phyloP scores from a whole-genome alignment of 2,113 vertebrate genomes.

The Leucoraja erinaceus region DNA sequence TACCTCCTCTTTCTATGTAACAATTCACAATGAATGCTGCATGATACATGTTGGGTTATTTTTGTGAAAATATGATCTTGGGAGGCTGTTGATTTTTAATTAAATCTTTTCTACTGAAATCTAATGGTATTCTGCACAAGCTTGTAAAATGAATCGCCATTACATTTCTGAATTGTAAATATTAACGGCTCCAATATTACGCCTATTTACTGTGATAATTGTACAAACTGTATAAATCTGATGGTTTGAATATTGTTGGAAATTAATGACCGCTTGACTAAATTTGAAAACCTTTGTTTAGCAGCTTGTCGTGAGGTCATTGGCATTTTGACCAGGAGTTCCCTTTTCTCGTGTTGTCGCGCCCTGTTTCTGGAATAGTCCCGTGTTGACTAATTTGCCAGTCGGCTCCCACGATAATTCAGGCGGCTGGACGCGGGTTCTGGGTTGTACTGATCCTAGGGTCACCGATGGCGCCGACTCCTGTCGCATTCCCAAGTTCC shows the following conservation, averaged over 20 bases:
- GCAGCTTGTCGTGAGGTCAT: slow-evolving; percentile 35
- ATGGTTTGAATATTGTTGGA: slow-evolving; percentile 33
- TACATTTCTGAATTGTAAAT: slow-evolving; percentile 31
- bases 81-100: background rate
- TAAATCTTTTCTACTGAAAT: background rate
- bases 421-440: slow-evolving; percentile 36
- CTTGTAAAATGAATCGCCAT: background rate
- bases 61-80: slow-evolving; percentile 32
- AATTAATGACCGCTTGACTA: slow-evolving; percentile 29
- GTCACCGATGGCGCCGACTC: slow-evolving; percentile 31
- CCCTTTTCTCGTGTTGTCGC: slow-evolving; percentile 37
- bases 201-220: slow-evolving; percentile 1
- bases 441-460: slow-evolving; percentile 37
- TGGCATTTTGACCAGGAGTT: slow-evolving; percentile 35
- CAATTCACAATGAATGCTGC: background rate
- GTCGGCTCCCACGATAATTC: slow-evolving; percentile 36
- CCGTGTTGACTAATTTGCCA: slow-evolving; percentile 37
- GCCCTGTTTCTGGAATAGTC: slow-evolving; percentile 36
- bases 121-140: slow-evolving; percentile 9
- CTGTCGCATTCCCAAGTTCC: slow-evolving; percentile 29
- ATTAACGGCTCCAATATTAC: background rate
- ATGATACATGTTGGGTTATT: slow-evolving; percentile 30
- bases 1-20: too few relatives aligned
- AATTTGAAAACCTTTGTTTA: slow-evolving; percentile 38
- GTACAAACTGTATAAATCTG: slow-evolving; percentile 30